These are phyloP conservation scores for Zonitis immaculata DNA, from an alignment of 2,888 invertebrate genomes.

Conservation along the genomic window DNA sequence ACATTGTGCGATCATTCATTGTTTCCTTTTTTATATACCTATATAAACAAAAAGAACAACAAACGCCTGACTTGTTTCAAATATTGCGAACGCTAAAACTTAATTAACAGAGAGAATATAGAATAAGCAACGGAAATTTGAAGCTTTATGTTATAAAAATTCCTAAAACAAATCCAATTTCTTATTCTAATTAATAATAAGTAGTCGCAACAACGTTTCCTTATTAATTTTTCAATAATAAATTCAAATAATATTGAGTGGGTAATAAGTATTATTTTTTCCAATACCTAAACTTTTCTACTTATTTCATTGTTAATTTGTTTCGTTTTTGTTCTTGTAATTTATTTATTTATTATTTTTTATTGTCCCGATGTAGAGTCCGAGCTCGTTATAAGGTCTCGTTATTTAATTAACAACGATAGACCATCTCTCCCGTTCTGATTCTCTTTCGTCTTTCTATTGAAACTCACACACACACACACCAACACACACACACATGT, in stretches of 20 bases:
- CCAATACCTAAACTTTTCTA: too few species aligned
- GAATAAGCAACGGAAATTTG: slow-evolving; percentile 2
- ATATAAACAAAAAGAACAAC: neutral
- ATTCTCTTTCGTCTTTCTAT: slow-evolving; percentile 44
- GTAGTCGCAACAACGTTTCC: too few species aligned
- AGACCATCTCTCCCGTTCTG: slow-evolving; percentile 41
- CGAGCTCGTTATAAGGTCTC: slow-evolving; percentile 42
- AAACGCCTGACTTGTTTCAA: neutral
- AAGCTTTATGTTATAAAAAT: neutral
- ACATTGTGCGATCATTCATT: slow-evolving; percentile 2
- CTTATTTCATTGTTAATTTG: too few species aligned
- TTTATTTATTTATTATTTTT: slow-evolving; percentile 28
- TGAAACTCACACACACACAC: too few species aligned
- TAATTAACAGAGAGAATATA: too few species aligned
- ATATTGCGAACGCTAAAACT: neutral
- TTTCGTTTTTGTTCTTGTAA: neutral
- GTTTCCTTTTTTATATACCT: neutral
- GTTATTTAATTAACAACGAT: slow-evolving; percentile 50
- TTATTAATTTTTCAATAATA: too few species aligned
- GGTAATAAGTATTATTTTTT: too few species aligned
- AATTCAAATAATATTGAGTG: too few species aligned
- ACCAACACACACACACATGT: too few species aligned
- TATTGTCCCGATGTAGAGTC: slow-evolving; percentile 32
- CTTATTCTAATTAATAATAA: too few species aligned
- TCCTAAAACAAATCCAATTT: too few species aligned